phyloP scores from a whole-genome alignment of 35 echinoderm and acorn worm species.

The Apostichopus parvimensis region DNA sequence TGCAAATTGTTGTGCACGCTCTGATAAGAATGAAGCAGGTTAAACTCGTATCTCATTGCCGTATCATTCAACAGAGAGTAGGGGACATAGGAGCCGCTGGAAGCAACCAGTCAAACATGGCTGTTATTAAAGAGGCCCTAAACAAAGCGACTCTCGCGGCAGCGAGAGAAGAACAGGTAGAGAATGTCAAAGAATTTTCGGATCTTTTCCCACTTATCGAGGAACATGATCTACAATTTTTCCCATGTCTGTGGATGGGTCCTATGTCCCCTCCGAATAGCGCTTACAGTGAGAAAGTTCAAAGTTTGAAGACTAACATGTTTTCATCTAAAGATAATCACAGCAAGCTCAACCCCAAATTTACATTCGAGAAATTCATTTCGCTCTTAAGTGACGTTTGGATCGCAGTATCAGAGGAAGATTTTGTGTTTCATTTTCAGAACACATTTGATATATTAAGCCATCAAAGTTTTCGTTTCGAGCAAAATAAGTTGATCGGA shows the following conservation, averaged over 20 bases:
- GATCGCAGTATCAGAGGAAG: slow-evolving; percentile 36
- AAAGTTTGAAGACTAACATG: background rate
- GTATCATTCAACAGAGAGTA: slow-evolving; percentile 35
- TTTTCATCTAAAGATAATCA: background rate
- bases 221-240: slow-evolving; percentile 33
- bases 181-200: background rate
- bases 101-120: slow-evolving; percentile 25
- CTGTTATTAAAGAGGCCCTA: slow-evolving; percentile 15
- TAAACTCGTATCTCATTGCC: background rate
- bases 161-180: background rate
- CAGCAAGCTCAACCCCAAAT: background rate
- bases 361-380: background rate
- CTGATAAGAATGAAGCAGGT: slow-evolving; percentile 51
- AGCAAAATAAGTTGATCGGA: slow-evolving; percentile 16
- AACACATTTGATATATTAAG: slow-evolving; percentile 27
- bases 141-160: background rate
- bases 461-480: slow-evolving; percentile 6
- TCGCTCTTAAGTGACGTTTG: slow-evolving; percentile 32
- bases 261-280: slow-evolving; percentile 24
- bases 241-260: slow-evolving; percentile 41
- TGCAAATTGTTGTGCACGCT: slow-evolving; percentile 46
- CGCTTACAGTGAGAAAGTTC: slow-evolving; percentile 7
- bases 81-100: slow-evolving; percentile 8
- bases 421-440: slow-evolving; percentile 60
- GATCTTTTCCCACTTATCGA: slow-evolving; percentile 7